Evolutionary conservation across 2,888 invertebrate genomes (phyloP), one percentile per base, ranked within the genome.

Genomic region (Dyspetes luteomarginatus): DNA sequence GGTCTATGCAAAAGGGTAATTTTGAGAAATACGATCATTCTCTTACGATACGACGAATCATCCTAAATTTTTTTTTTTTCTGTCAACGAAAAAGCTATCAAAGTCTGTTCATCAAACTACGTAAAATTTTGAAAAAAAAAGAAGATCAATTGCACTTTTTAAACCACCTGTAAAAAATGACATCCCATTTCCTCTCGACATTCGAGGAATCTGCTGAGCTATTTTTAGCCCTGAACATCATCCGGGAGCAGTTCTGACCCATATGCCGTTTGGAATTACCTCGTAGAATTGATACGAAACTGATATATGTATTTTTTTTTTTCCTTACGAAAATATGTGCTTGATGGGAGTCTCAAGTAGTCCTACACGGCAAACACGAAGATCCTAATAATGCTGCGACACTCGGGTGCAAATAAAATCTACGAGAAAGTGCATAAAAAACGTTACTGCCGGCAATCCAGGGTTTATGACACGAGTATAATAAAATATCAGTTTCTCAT

Each of bases 371-470:
- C 52, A 43, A 45, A 3, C 5, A 26, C 50, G 55, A 28, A 19
- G 52, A 50, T 7, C n/a, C 36, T 55, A 58, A 52, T 67, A 68
- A 82, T 71, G 45, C 71, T 74, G 55, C 71, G 75, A 78, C 48
- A 67, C 58, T 73, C 50, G 73, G 64, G 50, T 56, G 26, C 81
- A 62, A 81, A 82, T 83, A 83, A 87, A 84, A 77, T 73, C 73
- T 73, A 71, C 73, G 67, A 78, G 48, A 73, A 77, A 83, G 84
- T 84, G 81, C 79, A 86, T 87, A 84, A 86, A 88, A 88, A 87
- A 84, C 79, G 82, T 84, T 85, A 88, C 84, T 85, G 81, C 50
- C 71, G 77, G 84, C 85, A 85, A 88, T 88, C 85, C 84, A 82
- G 84, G 84, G 85, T 83, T 85, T 83, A 82, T 87, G 86, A 80